Evolutionary conservation across 2,797 vertebrate genomes (phyloP), one percentile per base, ranked within the genome.

Genomic region (Pempheris klunzingeri): DNA sequence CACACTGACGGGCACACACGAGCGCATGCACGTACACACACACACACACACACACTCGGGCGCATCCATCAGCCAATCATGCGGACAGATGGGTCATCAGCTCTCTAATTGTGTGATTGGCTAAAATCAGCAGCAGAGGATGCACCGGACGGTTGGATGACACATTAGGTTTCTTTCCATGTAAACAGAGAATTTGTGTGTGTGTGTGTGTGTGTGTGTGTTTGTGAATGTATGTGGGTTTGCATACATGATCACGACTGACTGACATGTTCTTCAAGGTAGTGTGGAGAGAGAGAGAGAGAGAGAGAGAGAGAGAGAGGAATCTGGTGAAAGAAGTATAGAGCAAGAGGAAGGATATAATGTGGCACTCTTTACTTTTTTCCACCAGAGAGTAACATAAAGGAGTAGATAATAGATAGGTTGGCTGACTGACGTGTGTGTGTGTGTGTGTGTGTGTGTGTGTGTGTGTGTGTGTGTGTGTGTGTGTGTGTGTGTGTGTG

Each of bases 31-130:
- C 32, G 9, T 3, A 64, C 62, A 38, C 46, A 47, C 53, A 58
- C 62, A 59, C 13, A 20, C 65, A 43, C 50, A 24, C 69, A 43
- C 66, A 26, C 71, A 65, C 75, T 34, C 54, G 6, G 59, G 39
- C 58, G 46, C 81, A 84, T 83, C 83, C 81, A 82, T 89, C 90
- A 87, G 87, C 88, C 90, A 89, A 87, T 90, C 90, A 88, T 83
- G 81, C 82, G 82, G 97, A 98, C 97, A 99, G 97, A 99, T 99
- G 97, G 97, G 97, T 98, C 98, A 97, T 99, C 98, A 98, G 96
- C 95, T 94, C 97, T 96, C 97, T 99, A 99, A 98, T 99, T 98
- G 97, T 97, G 97, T 97, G 97, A 99, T 97, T 99, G 97, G 98
- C 97, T 97, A 96, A 97, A 97, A 97, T 97, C 96, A 97, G 97